Conservation (phyloP, 2,797 vertebrate species). For the Sebastes matsubarae region DNA sequence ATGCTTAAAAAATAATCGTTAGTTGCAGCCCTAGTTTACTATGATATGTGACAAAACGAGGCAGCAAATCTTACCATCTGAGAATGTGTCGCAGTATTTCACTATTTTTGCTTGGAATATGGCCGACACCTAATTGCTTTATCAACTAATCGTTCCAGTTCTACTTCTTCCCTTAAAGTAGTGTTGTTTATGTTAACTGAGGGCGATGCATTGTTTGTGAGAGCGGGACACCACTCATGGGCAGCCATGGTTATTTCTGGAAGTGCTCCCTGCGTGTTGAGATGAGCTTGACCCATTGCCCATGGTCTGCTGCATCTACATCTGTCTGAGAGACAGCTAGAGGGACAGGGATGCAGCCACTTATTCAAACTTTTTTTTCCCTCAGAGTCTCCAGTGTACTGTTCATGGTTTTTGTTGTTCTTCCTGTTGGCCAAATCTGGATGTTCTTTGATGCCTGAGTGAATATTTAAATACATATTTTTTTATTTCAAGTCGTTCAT, state of each 20-base stretch:
- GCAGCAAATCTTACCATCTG: neutral
- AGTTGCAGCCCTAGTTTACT: neutral
- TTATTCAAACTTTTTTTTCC: constrained; percentile 15
- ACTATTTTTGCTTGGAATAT: neutral
- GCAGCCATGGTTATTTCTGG: constrained; percentile 57
- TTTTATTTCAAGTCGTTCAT: neutral
- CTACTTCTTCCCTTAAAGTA: neutral
- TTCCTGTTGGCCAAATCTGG: neutral
- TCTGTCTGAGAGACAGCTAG: constrained; percentile 48
- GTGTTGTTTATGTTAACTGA: neutral
- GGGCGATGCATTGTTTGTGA: constrained; percentile 14
- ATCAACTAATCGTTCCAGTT: neutral
- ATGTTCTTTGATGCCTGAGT: neutral
- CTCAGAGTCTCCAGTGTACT: constrained; percentile 8
- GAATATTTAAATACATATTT: neutral
- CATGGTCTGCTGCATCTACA: constrained; percentile 56
- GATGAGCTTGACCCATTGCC: constrained; percentile 67
- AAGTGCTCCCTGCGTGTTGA: constrained; percentile 38
- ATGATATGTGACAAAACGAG: neutral
- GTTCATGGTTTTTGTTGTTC: constrained; percentile 1
- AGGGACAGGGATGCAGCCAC: constrained; percentile 17
- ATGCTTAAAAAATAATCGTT: no score
- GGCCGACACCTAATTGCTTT: neutral
- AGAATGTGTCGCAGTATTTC: neutral
- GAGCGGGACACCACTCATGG: constrained; percentile 6